Conservation (phyloP, 2,888 invertebrate genomes). For the Caenorhabditis sp. region DNA sequence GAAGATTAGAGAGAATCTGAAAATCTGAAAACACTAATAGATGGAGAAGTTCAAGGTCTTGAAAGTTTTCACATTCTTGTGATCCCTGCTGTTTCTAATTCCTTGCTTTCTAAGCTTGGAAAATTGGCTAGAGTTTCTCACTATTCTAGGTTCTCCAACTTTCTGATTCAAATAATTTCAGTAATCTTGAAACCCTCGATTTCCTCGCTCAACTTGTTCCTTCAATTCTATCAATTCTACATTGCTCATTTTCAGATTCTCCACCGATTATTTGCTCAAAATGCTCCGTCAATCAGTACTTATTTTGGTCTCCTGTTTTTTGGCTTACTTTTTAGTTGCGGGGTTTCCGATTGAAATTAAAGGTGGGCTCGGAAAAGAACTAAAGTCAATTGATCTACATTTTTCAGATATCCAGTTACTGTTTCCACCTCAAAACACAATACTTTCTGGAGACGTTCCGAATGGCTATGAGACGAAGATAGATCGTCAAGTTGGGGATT, state of each 20-base stretch:
- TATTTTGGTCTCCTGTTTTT: not conserved
- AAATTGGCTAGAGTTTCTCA: too few relatives aligned
- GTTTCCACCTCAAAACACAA: slow-evolving; percentile 63
- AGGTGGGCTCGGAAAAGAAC: slow-evolving; percentile 5
- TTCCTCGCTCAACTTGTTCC: too few relatives aligned
- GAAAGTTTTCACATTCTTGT: too few relatives aligned
- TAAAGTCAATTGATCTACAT: slow-evolving; percentile 14
- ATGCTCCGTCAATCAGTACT: slow-evolving; percentile 35
- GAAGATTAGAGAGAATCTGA: too few relatives aligned
- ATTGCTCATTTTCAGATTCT: not conserved
- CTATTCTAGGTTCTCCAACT: too few relatives aligned
- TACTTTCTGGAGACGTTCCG: slow-evolving; percentile 2
- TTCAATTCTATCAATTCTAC: too few relatives aligned
- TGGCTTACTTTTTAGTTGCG: slow-evolving; percentile 26
- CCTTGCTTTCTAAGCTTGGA: too few relatives aligned
- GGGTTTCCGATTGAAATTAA: slow-evolving; percentile 55
- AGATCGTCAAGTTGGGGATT: slow-evolving; percentile 52
- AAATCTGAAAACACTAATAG: too few relatives aligned
- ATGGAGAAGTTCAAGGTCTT: too few relatives aligned
- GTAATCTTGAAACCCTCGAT: too few relatives aligned
- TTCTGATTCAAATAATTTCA: too few relatives aligned
- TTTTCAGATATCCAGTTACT: slow-evolving; percentile 50
- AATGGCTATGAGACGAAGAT: slow-evolving; percentile 39
- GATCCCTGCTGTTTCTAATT: too few relatives aligned
- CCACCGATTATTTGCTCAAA: not conserved